Base-by-base conservation (phyloP, 2,888 invertebrate species). In the Melikaiella ostensackeni region DNA sequence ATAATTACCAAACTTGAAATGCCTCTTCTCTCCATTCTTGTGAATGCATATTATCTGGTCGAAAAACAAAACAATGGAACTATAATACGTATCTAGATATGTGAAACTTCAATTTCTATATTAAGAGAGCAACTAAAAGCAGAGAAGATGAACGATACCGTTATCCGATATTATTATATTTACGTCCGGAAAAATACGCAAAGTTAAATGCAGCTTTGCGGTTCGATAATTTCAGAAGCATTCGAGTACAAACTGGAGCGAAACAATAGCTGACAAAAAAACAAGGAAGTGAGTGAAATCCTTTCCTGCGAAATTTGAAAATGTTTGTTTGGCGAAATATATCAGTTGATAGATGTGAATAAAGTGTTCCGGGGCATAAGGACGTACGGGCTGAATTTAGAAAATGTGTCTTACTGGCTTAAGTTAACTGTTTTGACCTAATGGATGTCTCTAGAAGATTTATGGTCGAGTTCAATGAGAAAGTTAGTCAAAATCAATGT, bases 141-240 rank as follows among this genome's bases (percentile, higher is more conserved):
- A 27, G 16, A 59, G 59, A 24, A 4, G 2, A 57, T 57, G 24
- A 13, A 13, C 24, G 24, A 7, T 57, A 57, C 13, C 4, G 16
- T 27, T 57, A 57, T 16, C 21, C 24, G 13, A 57, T 16, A 24
- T 57, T 57, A 57, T 57, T 24, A 57, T 57, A 7, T 50, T 50
- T n/a, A 57, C 24, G 1, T 57, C 13, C 5, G 21, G 5, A 24
- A 57, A 57, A 57, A 27, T 57, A 24, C 8, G 8, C 27, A 27
- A 27, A 59, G 27, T 59, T 59, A 13, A 59, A 59, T 16, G 59
- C 16, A 59, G 27, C 59, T 59, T 59, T 16, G 11, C 27, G 59
- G 27, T 27, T 59, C 59, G 27, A 59, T 59, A 59, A 59, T 24
- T 59, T 59, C 59, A 24, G 59, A 59, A 59, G 21, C 59, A 59